These are phyloP conservation scores for Paracanthobrama guichenoti DNA, from an alignment of 2,113 vertebrate species.

Conservation along the genomic window DNA sequence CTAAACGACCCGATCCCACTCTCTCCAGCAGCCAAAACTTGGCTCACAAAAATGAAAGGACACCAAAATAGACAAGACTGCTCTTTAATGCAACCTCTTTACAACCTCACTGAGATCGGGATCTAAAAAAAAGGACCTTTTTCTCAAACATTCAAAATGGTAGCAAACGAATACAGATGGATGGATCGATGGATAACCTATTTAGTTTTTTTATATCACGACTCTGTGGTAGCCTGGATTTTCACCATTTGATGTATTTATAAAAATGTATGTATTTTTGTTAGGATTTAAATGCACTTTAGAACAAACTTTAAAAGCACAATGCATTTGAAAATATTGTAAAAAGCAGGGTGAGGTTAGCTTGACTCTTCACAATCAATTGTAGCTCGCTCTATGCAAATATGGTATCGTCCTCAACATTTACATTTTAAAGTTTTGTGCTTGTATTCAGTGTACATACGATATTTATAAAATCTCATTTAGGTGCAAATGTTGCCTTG, in stretches of 20 bases:
- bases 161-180: not conserved
- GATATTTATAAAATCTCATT: not conserved
- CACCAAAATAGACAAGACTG: not conserved
- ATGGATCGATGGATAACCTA: too few relatives aligned
- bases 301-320: not conserved
- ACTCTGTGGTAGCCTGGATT: not conserved
- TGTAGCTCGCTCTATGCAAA: not conserved
- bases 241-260: not conserved
- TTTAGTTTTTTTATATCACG: too few relatives aligned
- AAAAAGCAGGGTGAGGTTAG: not conserved
- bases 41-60: slow-evolving; percentile 48
- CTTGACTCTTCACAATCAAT: not conserved
- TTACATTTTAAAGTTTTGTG: not conserved
- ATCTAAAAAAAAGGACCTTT: not conserved
- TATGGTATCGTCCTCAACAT: not conserved
- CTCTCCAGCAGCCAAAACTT: slow-evolving; percentile 59
- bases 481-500: not conserved
- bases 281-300: not conserved
- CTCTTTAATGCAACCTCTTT: not conserved
- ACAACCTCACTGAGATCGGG: not conserved
- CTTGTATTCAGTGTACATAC: not conserved
- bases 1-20: slow-evolving; percentile 56
- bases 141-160: not conserved
- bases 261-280: not conserved
- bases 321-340: not conserved